Base-by-base conservation (phyloP, 2,797 vertebrate genomes). In the Gymnoscopelus braueri region DNA sequence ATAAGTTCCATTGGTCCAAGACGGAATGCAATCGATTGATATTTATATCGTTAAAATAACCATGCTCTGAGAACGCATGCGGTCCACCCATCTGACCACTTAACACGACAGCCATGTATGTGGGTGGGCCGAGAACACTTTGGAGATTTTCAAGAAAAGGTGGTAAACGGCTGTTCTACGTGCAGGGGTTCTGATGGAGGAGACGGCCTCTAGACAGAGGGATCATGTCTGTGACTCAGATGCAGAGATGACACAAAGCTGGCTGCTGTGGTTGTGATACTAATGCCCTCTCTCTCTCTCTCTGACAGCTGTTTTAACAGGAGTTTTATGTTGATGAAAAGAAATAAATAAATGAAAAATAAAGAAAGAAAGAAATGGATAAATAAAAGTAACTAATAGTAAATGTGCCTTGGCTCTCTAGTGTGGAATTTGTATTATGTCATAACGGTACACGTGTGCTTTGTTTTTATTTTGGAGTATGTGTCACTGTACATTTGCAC, bases 351-450 rank as follows among this genome's bases (percentile, higher is more conserved):
- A 73, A 74, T 85, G 1, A 68, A 91, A 29, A 13, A 29, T 19
- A 84, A 79, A 89, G 85, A 84, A 52, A 74, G 60, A 88, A 91
- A 91, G 56, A 86, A 88, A 89, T 83, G 67, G 87, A 86, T 81
- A 85, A 92, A 92, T 90, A 89, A 92, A 92, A 80, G 87, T 90
- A 88, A 89, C 85, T 87, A 90, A 93, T 90, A 88, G 85, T 91
- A 90, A 89, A 89, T 80, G 84, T 91, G 80, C 76, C 77, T 72
- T 87, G 82, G 89, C 70, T 90, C 69, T 84, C 24, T 54, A 35
- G 81, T 90, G 82, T 91, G 69, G 78, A 52, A 81, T 87, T 77
- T 79, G 51, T 63, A 4, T 3, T 62, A 14, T 50, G 49, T 50
- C 9, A 50, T 14, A 50, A 50, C 14, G 7, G 49, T 50, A 50